Base-by-base conservation (phyloP, 2,888 invertebrate genomes). In the Cepaea hortensis region DNA sequence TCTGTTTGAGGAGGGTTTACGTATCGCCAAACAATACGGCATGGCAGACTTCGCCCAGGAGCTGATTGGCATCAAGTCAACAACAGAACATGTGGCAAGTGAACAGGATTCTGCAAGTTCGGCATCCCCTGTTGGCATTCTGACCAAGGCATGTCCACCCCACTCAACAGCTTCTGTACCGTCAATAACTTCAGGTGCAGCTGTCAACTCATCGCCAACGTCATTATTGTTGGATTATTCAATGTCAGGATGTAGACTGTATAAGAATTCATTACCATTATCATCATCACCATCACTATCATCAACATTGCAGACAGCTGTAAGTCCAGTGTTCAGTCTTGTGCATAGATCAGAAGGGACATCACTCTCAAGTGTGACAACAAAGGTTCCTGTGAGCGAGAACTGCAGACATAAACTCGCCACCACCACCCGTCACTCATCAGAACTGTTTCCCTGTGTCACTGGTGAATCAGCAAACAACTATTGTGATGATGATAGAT, bases 1-100 rank as follows among this genome's bases (percentile, higher is more conserved):
- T 18, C 92, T 95, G 46, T 94, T 95, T 90, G 95, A 95, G 87
- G 95, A 95, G 90, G 95, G 95, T n/a, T 92, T 95, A 85, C 92
- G 95, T 84, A 95, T 95, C 85, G 95, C 95, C 62, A 92, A 93
- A 88, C 93, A 93, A 88, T 94, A 93, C 80, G 94, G 94, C n/a
- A 90, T 94, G 90, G 91, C 91, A 4, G 94, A 93, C 83, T 93
- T 94, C 86, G 94, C 93, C 7, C 89, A 92, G 88, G 93, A 94
- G 85, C 87, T 94, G 0, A 84, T 84, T 6, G 84, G 84, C 15
- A 84, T 87, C 84, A 87, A 87, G 50, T 65, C 75, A 18, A 55
- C 79, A 1, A 75, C 20, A 48, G 82, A 82, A 15, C 55, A 72
- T 6, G 85, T 48, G 18, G 81, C 35, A 1, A 65, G n/a, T 50